Base-by-base conservation (phyloP, 2,797 vertebrate genomes). In the Spatula versicolor region DNA sequence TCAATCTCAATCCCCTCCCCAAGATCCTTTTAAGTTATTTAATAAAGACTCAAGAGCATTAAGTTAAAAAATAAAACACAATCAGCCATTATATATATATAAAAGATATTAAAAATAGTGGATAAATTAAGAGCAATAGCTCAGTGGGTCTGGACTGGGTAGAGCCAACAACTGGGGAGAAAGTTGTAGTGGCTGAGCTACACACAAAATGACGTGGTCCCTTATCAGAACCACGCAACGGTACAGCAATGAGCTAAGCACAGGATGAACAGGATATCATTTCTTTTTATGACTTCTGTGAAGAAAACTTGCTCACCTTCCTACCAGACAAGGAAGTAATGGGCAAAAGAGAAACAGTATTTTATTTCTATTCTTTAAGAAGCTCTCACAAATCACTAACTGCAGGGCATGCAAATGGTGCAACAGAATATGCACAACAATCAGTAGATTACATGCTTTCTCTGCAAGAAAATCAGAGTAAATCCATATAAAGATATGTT, bases 401-500 rank as follows among this genome's bases (percentile, higher is more conserved):
- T 48, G 59, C 31, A 58, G 41, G 75, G 52, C 60, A 67, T 45
- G 68, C 54, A 88, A 82, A 78, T 19, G 18, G 30, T 72, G 62
- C 50, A 69, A 33, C 18, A 55, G 39, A 58, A 64, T 16, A 63
- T 0, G 0, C 39, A 72, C 86, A 33, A 39, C 71, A 85, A 26
- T 7, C 60, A 75, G 74, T 26, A 90, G 37, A 88, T 83, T 30
- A 62, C 41, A 43, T 11, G 46, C 69, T 83, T 78, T 75, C 54
- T 43, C 59, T 23, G 58, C 50, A 80, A 93, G 72, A 80, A 95
- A 94, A 89, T 85, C 75, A 84, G 78, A 74, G 71, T 78, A 95
- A 56, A 45, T 54, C 68, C 43, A 62, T 58, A 72, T 39, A 74
- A 62, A 90, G 88, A 83, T 60, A 87, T 78, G 78, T 86, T 81